Conservation (phyloP, 1,140 invertebrate species). For the Sycophaga agraensis region DNA sequence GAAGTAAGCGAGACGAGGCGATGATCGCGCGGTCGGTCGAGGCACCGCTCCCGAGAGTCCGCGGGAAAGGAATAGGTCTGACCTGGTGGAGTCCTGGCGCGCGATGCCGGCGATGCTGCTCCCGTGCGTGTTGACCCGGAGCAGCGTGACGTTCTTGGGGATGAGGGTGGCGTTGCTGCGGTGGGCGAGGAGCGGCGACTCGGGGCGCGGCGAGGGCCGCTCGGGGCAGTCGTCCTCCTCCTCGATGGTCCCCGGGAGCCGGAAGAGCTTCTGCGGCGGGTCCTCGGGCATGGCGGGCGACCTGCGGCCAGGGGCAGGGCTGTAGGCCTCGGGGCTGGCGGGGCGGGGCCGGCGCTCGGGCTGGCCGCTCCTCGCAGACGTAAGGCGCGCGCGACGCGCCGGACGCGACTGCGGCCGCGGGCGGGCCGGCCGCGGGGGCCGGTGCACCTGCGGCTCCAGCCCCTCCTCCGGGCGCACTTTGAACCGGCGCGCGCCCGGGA, state of each 20-base stretch:
- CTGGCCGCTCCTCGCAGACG: neutral
- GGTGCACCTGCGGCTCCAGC: too few relatives aligned
- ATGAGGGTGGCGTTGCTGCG: conserved; percentile 17
- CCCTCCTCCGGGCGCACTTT: too few relatives aligned
- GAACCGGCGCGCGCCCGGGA: too few relatives aligned
- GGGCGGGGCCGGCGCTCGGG: neutral
- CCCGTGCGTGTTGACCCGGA: conserved; percentile 47
- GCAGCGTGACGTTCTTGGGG: conserved; percentile 44
- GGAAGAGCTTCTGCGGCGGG: conserved; percentile 49
- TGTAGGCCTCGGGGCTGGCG: neutral
- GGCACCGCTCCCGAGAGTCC: neutral
- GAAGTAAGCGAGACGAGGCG: too few relatives aligned
- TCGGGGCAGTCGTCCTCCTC: conserved; percentile 45
- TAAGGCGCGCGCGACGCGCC: neutral
- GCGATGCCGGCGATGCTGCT: conserved; percentile 46
- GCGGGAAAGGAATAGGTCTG: neutral
- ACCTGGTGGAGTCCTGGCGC: conserved; percentile 48
- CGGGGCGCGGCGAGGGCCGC: conserved; percentile 22
- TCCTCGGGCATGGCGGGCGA: conserved; percentile 24
- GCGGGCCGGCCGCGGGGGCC: neutral
- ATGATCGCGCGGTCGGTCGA: neutral
- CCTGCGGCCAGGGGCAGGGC: neutral
- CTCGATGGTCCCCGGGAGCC: conserved; percentile 50
- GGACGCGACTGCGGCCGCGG: too few relatives aligned
- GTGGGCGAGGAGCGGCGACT: conserved; percentile 39